Evolutionary conservation across 2,113 vertebrate species (phyloP), one percentile per base, ranked within the genome.

Genomic region (Nannospalax galili): DNA sequence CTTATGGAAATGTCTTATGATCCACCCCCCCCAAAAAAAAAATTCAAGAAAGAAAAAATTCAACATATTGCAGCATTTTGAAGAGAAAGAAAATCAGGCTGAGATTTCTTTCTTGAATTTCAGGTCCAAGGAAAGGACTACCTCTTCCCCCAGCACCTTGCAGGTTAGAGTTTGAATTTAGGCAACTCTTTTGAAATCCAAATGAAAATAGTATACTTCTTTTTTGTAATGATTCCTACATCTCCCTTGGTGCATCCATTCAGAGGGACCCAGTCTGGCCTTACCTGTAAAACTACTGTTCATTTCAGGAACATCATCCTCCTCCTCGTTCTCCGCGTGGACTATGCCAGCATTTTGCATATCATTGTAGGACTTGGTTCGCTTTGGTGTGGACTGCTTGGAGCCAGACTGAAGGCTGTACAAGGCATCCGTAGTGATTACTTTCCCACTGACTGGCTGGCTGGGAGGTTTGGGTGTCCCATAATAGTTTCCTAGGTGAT

Each of bases 281-380:
- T n/a, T 99, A 99, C 99, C 99, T 99, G 99, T 99, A 98, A 99
- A 99, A 98, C 99, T 99, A 98, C 99, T 99, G 98, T 99, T 99
- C 99, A 99, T 99, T 98, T 99, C 99, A 99, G 99, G 99, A 98
- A 99, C 98, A 91, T 99, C 99, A 96, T 99, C 99, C 97, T 99
- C 99, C 96, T 99, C 99, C 97, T 99, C 99, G 97, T 99, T 99
- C 97, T 99, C 99, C 62, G 98, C 97, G 79, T 99, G 98, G 98
- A 98, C 99, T 99, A 99, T 98, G 99, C 99, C 99, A 99, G 99
- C 99, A 99, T 99, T 99, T 99, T 99, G 99, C 99, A 99, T 99
- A 98, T 99, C 99, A 99, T 99, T 99, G 99, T 99, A 99, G 98
- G 99, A 99, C 98, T 99, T 99, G 98, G 98, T 98, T 98, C 99